These are phyloP conservation scores for Dipodomys stephensi DNA, from an alignment of 2,113 vertebrate genomes.

Conservation along the genomic window DNA sequence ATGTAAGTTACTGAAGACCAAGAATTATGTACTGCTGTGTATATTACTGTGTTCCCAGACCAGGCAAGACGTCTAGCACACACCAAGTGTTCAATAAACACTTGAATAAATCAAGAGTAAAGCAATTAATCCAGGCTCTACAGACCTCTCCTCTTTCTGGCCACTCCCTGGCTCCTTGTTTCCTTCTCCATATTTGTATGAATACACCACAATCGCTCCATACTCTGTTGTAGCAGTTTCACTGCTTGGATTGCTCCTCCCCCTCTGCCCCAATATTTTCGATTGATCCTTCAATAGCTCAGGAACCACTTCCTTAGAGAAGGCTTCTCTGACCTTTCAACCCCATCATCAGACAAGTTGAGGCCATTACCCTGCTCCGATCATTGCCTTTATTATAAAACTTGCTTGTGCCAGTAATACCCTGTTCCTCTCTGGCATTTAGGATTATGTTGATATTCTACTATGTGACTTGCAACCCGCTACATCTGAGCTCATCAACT, in stretches of 20 bases:
- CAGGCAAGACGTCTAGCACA: neutral
- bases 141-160: neutral
- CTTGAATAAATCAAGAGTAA: neutral
- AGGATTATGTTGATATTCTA: neutral
- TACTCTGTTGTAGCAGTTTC: neutral
- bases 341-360: neutral
- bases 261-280: neutral
- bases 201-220: neutral
- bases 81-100: neutral
- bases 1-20: slow-evolving; percentile 9
- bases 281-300: neutral
- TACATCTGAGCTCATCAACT: neutral
- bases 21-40: neutral
- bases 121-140: neutral
- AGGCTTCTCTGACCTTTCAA: neutral
- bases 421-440: neutral
- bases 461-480: neutral
- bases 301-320: neutral
- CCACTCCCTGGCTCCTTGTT: neutral
- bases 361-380: neutral
- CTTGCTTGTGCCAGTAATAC: neutral
- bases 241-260: neutral
- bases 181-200: neutral
- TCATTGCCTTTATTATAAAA: neutral
- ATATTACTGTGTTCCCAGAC: neutral